Percentiles rank a stretch among this genome's conserved stretches.
These are phyloP conservation scores for Amblyraja radiata DNA, from an alignment of 2,797 vertebrate species.

Conservation along the genomic window DNA sequence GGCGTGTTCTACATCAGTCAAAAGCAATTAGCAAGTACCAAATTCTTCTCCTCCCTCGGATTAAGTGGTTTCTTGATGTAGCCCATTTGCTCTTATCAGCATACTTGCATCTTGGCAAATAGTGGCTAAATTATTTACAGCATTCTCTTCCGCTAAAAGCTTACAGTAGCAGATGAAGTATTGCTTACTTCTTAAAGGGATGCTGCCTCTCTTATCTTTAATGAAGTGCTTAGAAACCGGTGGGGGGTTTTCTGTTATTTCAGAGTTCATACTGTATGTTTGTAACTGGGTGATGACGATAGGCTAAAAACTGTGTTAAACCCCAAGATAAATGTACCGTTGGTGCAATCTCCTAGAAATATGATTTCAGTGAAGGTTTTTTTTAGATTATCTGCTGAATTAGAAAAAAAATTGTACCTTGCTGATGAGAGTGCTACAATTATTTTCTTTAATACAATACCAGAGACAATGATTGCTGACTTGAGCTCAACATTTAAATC, in stretches of 20 bases:
- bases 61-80: slow-evolving; percentile 53
- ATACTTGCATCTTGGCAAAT: slow-evolving; percentile 62
- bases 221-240: slow-evolving; percentile 47
- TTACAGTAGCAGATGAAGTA: slow-evolving; percentile 41
- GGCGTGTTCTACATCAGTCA: slow-evolving; percentile 74
- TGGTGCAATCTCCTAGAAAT: slow-evolving; percentile 15
- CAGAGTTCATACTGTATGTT: not conserved
- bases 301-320: slow-evolving; percentile 30
- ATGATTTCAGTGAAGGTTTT: not conserved
- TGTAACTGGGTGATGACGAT: not conserved
- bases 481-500: not conserved
- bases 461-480: not conserved
- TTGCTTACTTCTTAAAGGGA: slow-evolving; percentile 32
- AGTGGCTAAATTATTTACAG: slow-evolving; percentile 94
- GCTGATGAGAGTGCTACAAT: not conserved
- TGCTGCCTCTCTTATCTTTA: slow-evolving; percentile 50
- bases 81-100: slow-evolving; percentile 88
- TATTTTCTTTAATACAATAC: not conserved
- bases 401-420: not conserved
- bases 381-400: slow-evolving; percentile 4
- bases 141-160: slow-evolving; percentile 75
- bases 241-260: slow-evolving; percentile 25
- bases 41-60: slow-evolving; percentile 44
- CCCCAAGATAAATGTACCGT: slow-evolving; percentile 31
- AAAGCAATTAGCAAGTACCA: slow-evolving; percentile 70